These are phyloP conservation scores for Enoplosus armatus DNA, from an alignment of 2,797 vertebrate genomes.

Conservation along the genomic window DNA sequence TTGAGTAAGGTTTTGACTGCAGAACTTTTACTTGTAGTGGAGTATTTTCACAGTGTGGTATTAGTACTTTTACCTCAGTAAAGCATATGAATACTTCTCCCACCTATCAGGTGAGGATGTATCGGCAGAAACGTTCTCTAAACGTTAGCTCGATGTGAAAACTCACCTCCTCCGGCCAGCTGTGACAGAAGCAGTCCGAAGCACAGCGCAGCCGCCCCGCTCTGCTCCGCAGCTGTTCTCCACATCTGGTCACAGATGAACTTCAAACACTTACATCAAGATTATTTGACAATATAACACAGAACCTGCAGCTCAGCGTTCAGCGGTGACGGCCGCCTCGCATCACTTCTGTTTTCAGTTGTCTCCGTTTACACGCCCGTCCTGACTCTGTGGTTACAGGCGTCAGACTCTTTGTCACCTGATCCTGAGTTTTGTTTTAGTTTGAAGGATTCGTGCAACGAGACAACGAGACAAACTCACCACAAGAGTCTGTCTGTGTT, in stretches of 20 bases:
- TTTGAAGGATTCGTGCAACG: not conserved
- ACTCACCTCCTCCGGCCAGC: constrained; percentile 65
- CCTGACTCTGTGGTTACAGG: constrained; percentile 35
- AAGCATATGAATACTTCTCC: not conserved
- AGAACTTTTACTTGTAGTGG: too few relatives aligned
- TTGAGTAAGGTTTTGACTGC: too few relatives aligned
- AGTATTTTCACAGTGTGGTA: too few relatives aligned
- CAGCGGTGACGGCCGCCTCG: not conserved
- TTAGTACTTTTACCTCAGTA: not conserved
- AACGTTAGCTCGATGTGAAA: not conserved
- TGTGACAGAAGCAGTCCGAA: constrained; percentile 65
- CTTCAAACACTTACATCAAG: constrained; percentile 1
- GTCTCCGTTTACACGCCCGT: constrained; percentile 57
- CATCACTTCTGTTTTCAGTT: constrained; percentile 64
- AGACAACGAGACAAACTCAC: too few relatives aligned
- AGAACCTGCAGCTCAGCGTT: not conserved
- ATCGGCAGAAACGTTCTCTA: not conserved
- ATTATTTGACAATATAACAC: not conserved
- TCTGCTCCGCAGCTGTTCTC: constrained; percentile 36
- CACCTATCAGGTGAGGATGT: not conserved
- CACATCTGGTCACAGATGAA: constrained; percentile 54
- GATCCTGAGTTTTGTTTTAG: not conserved
- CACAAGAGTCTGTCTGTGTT: not conserved
- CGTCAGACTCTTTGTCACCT: constrained; percentile 7
- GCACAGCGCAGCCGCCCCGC: constrained; percentile 51